A percentile compares a stretch with the other conserved stretches of the same genome.
phyloP scores from a whole-genome alignment of 2,888 invertebrate species.

The Philonicus albiceps region DNA sequence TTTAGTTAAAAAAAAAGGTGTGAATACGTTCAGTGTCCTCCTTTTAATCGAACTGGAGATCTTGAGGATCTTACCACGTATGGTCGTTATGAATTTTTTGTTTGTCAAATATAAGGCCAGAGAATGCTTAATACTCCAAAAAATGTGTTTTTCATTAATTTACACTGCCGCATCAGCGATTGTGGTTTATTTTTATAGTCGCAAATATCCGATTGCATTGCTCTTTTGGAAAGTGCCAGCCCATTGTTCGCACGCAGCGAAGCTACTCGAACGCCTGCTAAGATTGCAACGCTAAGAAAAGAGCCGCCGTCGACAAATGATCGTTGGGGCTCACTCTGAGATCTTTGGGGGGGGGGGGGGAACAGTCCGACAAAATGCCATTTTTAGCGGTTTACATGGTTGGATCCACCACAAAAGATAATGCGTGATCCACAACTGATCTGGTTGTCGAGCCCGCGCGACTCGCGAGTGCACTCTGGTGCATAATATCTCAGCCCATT shows the following conservation, averaged over 20 bases:
- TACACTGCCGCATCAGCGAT: background rate
- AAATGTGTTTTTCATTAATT: background rate
- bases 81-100: background rate
- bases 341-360: no score
- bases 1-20: background rate
- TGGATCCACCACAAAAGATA: background rate
- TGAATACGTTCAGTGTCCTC: background rate
- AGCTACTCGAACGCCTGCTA: background rate
- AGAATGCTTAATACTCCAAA: background rate
- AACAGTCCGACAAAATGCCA: constrained; percentile 25
- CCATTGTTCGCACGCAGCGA: background rate
- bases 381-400: constrained; percentile 12
- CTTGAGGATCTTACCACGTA: background rate
- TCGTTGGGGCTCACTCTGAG: background rate
- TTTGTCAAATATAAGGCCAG: background rate
- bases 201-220: constrained; percentile 4
- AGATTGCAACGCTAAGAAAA: background rate
- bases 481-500: background rate
- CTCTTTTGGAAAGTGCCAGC: background rate
- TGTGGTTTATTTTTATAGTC: constrained; percentile 31
- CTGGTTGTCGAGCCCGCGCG: background rate
- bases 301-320: constrained; percentile 15
- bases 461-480: background rate
- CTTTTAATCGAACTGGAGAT: background rate
- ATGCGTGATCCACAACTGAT: background rate